Percentiles rank a stretch among this genome's conserved stretches.
phyloP scores from a whole-genome alignment of 2,797 vertebrate species.

The Sorex maritimensis region DNA sequence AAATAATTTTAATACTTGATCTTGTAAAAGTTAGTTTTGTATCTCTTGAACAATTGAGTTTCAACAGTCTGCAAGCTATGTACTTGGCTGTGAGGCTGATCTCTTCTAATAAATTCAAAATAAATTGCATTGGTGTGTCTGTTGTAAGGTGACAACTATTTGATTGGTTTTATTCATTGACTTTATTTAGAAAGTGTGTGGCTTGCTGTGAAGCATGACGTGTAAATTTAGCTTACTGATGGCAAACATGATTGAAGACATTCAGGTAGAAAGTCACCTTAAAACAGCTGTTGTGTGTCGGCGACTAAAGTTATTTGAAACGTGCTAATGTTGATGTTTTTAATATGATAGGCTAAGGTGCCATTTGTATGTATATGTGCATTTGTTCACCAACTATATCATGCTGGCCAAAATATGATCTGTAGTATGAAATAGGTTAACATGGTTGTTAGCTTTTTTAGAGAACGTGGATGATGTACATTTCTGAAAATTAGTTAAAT shows the following conservation, averaged over 20 bases:
- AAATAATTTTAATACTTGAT: conserved; percentile 87
- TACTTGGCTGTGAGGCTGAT: conserved; percentile 91
- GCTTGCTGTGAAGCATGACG: conserved; percentile 95
- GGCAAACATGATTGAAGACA: conserved; percentile 93
- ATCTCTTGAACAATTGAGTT: conserved; percentile 88
- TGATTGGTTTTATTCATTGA: conserved; percentile 94
- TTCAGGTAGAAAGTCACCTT: conserved; percentile 95
- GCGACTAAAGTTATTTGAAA: conserved; percentile 90
- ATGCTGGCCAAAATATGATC: conserved; percentile 95
- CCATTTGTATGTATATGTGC: conserved; percentile 91
- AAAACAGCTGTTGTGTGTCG: conserved; percentile 94
- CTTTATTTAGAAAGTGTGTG: conserved; percentile 93
- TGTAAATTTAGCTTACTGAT: conserved; percentile 93
- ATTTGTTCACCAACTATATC: conserved; percentile 96
- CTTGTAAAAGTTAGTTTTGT: conserved; percentile 91
- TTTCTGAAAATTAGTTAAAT: conserved; percentile 96
- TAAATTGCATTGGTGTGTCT: conserved; percentile 94
- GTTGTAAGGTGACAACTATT: conserved; percentile 97
- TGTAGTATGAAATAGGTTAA: conserved; percentile 95
- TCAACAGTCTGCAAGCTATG: conserved; percentile 90
- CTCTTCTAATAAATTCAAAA: conserved; percentile 85
- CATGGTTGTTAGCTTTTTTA: conserved; percentile 95
- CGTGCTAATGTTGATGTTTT: conserved; percentile 90
- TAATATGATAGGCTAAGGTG: conserved; percentile 91
- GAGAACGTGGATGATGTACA: conserved; percentile 96